These are phyloP conservation scores for Rhyacophila evoluta DNA, from an alignment of 2,888 invertebrate genomes.

Conservation along the genomic window DNA sequence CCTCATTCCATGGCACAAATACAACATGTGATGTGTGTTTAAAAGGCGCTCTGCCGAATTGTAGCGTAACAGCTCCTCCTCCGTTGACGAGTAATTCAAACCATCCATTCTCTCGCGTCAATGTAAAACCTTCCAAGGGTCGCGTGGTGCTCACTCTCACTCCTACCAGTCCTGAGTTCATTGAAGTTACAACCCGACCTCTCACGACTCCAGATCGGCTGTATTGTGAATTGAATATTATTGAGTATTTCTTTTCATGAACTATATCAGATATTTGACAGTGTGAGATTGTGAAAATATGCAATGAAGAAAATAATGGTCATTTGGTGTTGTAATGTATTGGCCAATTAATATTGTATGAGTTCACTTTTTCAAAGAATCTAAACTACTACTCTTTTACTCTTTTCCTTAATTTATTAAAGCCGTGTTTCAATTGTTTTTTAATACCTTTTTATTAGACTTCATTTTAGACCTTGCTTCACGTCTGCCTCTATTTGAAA, in stretches of 20 bases:
- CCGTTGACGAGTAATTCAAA: slow-evolving; percentile 99
- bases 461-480: no score
- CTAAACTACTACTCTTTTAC: no score
- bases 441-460: no score
- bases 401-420: no score
- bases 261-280: neutral
- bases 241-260: neutral
- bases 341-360: no score
- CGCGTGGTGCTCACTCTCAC: slow-evolving; percentile 95
- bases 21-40: slow-evolving; percentile 89
- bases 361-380: no score
- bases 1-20: slow-evolving; percentile 97
- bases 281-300: neutral
- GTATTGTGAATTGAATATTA: slow-evolving; percentile 55
- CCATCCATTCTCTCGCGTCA: slow-evolving; percentile 93
- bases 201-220: slow-evolving; percentile 98
- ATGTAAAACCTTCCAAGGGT: slow-evolving; percentile 95
- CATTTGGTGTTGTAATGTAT: no score
- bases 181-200: slow-evolving; percentile 91
- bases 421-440: no score
- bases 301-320: neutral
- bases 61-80: slow-evolving; percentile 95
- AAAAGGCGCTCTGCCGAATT: slow-evolving; percentile 93
- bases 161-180: slow-evolving; percentile 94
- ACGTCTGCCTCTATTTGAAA: no score